Base-by-base conservation (phyloP, 2,888 invertebrate genomes). In the Dynastes tityus region DNA sequence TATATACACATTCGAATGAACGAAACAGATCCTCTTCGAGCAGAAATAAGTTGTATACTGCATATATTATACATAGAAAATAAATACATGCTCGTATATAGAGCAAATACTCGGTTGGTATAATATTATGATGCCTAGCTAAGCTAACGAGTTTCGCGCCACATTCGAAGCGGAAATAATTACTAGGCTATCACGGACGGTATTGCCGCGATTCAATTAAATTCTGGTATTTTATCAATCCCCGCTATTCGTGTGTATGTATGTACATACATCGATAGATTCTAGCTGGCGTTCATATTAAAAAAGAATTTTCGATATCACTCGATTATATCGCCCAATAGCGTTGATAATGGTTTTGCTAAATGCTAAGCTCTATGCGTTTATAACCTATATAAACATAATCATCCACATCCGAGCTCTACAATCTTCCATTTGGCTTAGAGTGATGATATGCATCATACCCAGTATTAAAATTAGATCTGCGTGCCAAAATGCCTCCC, bases 131-230 rank as follows among this genome's bases (percentile, higher is more conserved):
- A 81, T 82, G 80, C 16, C 80, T 77, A 81, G 75, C 81, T 82
- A 82, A 82, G 81, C 82, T 80, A 58, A 64, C 64, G 37, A 61
- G 64, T 71, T 71, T 70, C 78, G 77, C 77, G 80, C 78, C 80
- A 78, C 80, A 81, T 82, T 82, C 81, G 80, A 76, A 80, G 80
- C 82, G 83, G 82, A 83, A 83, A 83, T 83, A 83, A 83, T 83
- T 83, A 79, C 81, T 79, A 81, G 64, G 64, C 29, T 53, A 70
- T 51, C 22, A 55, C 55, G 55, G 1, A 22, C 5, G 53, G 53
- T 29, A 32, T 9, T 51, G 37, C 51, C 32, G n/a, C 6, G 53
- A 70, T 70, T 70, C 53, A 70, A 53, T 70, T 70, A 55, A 55
- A 55, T 55, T 8, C 22, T 22, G 55, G 55, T 32, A 53, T 51